Percentiles rank a stretch among this genome's conserved stretches.
Conservation (phyloP, 1,140 invertebrate species). For the Heterodera schachtii region DNA sequence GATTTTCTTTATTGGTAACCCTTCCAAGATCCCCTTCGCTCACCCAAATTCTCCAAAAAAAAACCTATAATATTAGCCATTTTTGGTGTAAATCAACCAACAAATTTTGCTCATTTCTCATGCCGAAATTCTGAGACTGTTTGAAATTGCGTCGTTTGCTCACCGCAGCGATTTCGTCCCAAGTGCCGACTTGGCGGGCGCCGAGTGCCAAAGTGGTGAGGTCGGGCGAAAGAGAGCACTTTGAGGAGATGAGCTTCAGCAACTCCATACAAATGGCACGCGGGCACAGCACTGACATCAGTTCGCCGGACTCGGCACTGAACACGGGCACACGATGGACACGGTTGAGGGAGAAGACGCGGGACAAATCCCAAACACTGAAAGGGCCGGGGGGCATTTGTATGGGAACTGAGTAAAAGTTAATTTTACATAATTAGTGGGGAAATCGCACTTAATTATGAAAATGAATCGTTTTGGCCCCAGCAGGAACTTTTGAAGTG, state of each 20-base stretch:
- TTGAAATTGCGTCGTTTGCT: neutral
- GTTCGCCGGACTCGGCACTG: slow-evolving; percentile 40
- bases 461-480: too few species aligned
- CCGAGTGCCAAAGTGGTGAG: slow-evolving; percentile 37
- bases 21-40: too few species aligned
- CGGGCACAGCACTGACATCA: slow-evolving; percentile 47
- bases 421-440: slow-evolving; percentile 20
- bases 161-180: slow-evolving; percentile 29
- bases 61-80: too few species aligned
- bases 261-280: slow-evolving; percentile 50
- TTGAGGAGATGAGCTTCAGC: slow-evolving; percentile 44
- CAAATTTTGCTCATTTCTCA: too few species aligned
- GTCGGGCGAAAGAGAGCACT: slow-evolving; percentile 45
- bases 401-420: slow-evolving; percentile 6
- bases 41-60: too few species aligned
- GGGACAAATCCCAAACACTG: slow-evolving; percentile 54
- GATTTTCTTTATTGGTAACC: too few species aligned
- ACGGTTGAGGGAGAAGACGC: slow-evolving; percentile 52
- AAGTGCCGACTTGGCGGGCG: slow-evolving; percentile 42
- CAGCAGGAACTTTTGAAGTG: too few species aligned
- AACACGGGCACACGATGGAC: slow-evolving; percentile 56
- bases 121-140: too few species aligned
- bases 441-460: too few species aligned
- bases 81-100: too few species aligned
- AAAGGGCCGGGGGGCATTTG: neutral